Percentiles rank a stretch among this genome's conserved stretches.
These are phyloP conservation scores for Smittia sp. DNA, from an alignment of 2,888 invertebrate species.

Conservation along the genomic window DNA sequence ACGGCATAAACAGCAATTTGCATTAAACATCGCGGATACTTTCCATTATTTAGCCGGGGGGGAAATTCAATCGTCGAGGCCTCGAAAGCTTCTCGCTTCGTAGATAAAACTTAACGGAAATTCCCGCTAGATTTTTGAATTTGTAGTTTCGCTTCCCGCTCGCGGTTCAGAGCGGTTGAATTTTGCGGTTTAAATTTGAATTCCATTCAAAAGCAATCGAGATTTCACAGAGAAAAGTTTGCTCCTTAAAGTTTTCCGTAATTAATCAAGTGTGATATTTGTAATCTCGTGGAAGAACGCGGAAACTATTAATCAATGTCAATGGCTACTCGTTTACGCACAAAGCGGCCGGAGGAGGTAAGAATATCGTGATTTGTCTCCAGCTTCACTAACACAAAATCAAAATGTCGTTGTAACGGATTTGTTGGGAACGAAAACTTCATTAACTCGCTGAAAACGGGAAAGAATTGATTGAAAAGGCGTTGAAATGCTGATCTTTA, in stretches of 20 bases:
- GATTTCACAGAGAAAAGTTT: background rate
- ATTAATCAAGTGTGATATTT: background rate
- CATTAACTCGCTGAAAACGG: background rate
- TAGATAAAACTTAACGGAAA: too few relatives aligned
- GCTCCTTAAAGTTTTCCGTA: background rate
- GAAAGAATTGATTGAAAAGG: background rate
- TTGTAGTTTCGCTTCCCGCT: too few relatives aligned
- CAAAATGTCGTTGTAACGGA: slow-evolving; percentile 20
- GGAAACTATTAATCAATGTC: background rate
- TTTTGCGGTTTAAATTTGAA: background rate
- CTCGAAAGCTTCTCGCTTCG: too few relatives aligned
- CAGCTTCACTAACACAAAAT: slow-evolving; percentile 1
- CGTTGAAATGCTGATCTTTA: background rate
- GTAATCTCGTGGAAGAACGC: background rate
- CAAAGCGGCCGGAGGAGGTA: slow-evolving; percentile 10
- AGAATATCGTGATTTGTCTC: background rate
- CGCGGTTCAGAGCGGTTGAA: too few relatives aligned
- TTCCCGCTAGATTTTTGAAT: too few relatives aligned
- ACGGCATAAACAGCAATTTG: background rate
- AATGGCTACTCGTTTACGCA: slow-evolving; percentile 26
- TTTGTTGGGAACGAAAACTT: background rate
- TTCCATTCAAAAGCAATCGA: background rate
- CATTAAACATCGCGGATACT: too few relatives aligned
- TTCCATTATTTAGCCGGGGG: too few relatives aligned
- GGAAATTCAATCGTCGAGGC: too few relatives aligned